Base-by-base conservation (phyloP, 2,888 invertebrate genomes). In the Tinea semifulvella region DNA sequence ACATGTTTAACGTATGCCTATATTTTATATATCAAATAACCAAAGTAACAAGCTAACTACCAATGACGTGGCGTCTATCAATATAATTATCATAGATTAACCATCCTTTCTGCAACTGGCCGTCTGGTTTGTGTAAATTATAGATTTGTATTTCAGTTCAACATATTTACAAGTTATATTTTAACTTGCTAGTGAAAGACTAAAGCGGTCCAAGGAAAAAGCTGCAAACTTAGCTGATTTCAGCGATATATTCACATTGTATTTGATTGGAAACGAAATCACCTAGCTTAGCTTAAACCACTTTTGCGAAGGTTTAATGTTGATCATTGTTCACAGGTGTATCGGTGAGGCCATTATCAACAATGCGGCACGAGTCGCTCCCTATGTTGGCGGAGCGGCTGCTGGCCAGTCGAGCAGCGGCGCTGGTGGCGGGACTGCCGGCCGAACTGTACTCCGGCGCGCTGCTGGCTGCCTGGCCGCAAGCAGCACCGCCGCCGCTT, bases 401-500 rank as follows among this genome's bases (percentile, higher is more conserved):
- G 82, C 84, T 57, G 74, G 87, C 56, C 67, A 84, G 53, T 53
- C 86, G 61, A 54, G 85, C 60, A 49, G 84, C 67, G 46, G 84
- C 66, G 52, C 73, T 65, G 67, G 84, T 77, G 49, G 83, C 84
- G 1, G 85, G 84, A 2, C 65, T 88, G 31, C 84, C 86, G 5
- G 85, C 87, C 8, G 84, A 85, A 45, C 75, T 88, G 48, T 88
- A 87, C 67, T 85, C 85, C 36, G 85, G 85, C 27, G 85, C 86
- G 19, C 74, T 87, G 50, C 77, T 86, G 45, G 79, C 85, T 16
- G 82, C 85, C 53, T 79, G 79, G 59, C 79, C 82, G 11, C 83
- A 82, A 3, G 82, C 85, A 0, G 80, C 84, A 0, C 86, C 84
- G 13, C 76, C 85, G 22, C 83, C 84, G 1, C 63, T 82, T 44